Percentiles rank a stretch among this genome's conserved stretches.
These are phyloP conservation scores for Fabriciana adippe DNA, from an alignment of 2,888 invertebrate genomes.

Conservation along the genomic window DNA sequence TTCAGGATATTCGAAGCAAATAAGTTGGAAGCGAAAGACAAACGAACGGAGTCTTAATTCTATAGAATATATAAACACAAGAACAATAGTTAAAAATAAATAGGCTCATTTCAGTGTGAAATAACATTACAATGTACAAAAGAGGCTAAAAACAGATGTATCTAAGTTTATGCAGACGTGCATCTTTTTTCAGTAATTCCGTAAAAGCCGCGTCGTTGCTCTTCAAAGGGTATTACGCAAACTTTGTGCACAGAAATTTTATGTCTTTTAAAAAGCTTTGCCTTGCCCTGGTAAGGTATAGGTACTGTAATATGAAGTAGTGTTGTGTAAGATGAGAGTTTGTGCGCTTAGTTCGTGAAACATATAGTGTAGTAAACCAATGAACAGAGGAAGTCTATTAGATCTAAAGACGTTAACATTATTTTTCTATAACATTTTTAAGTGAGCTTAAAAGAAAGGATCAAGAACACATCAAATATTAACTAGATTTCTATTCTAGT, in stretches of 20 bases:
- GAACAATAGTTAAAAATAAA: neutral
- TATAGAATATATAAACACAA: no score
- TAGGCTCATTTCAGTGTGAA: neutral
- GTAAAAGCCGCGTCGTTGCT: constrained; percentile 38
- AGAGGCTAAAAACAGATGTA: constrained; percentile 14
- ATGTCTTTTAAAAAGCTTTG: constrained; percentile 37
- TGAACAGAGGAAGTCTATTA: no score
- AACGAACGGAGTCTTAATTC: no score
- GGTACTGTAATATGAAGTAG: constrained; percentile 10
- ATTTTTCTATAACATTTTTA: no score
- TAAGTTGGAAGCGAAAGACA: no score
- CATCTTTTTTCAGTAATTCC: constrained; percentile 40
- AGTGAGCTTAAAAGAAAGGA: no score
- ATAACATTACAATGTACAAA: constrained; percentile 16
- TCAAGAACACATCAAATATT: no score
- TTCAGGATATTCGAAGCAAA: no score
- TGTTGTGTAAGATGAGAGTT: constrained; percentile 1
- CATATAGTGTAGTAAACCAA: no score
- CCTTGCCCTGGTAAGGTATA: constrained; percentile 24
- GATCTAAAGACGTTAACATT: no score
- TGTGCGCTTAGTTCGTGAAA: neutral
- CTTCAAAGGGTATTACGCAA: constrained; percentile 38
- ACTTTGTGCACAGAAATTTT: constrained; percentile 35
- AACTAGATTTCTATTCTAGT: no score
- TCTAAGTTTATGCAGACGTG: constrained; percentile 23